A percentile compares a stretch with the other conserved stretches of the same genome.
Conservation (phyloP, 1,140 invertebrate genomes). For the Drosophila simulans region DNA sequence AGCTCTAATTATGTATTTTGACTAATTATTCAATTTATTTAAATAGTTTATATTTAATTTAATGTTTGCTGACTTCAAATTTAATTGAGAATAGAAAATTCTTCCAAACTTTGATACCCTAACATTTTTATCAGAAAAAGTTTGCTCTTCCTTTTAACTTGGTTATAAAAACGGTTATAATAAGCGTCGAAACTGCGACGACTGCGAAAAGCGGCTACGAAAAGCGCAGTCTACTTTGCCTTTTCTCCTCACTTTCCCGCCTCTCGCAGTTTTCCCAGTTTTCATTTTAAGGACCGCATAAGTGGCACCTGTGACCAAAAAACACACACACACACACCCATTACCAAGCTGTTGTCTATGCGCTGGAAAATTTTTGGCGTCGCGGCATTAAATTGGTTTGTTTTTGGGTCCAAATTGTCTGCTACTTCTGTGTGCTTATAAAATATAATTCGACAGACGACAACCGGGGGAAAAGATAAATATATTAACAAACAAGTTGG, state of each 20-base stretch:
- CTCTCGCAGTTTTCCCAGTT: background rate
- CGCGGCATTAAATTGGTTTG: slow-evolving; percentile 49
- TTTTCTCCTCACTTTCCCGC: background rate
- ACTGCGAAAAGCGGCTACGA: slow-evolving; percentile 40
- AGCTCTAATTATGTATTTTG: too few species aligned
- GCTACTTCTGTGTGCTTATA: slow-evolving; percentile 53
- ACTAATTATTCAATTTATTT: too few species aligned
- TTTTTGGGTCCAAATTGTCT: slow-evolving; percentile 44
- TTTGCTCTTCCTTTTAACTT: slow-evolving; percentile 21
- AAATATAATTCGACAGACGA: slow-evolving; percentile 74
- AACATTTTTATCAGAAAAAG: slow-evolving; percentile 36
- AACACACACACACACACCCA: slow-evolving; percentile 17
- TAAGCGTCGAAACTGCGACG: slow-evolving; percentile 53
- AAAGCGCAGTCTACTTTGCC: slow-evolving; percentile 51
- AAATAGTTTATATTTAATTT: background rate
- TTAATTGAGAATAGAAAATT: background rate
- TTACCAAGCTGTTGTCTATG: slow-evolving; percentile 37
- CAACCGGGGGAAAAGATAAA: slow-evolving; percentile 51
- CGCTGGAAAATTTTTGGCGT: slow-evolving; percentile 30
- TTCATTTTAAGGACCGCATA: slow-evolving; percentile 51
- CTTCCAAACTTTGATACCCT: slow-evolving; percentile 2
- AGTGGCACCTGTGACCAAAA: slow-evolving; percentile 74
- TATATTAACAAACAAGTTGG: slow-evolving; percentile 45
- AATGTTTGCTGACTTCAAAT: background rate
- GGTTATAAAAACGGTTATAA: slow-evolving; percentile 72